A percentile compares a stretch with the other conserved stretches of the same genome.
phyloP scores from a whole-genome alignment of 2,113 vertebrate species.

The Aix galericulata region DNA sequence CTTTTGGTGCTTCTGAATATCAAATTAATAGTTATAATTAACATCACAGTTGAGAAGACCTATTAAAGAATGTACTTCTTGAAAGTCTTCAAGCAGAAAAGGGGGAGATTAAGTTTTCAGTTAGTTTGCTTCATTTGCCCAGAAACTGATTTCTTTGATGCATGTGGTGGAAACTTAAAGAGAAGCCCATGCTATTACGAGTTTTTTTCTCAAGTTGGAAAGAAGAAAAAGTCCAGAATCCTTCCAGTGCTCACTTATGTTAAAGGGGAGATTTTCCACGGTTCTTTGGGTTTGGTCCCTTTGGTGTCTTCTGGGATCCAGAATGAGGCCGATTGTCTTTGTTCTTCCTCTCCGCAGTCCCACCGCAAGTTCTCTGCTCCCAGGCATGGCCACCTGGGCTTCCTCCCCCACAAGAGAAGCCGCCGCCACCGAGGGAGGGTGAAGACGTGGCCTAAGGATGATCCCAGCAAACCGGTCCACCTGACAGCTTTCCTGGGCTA shows the following conservation, averaged over 20 bases:
- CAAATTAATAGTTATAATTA: neutral
- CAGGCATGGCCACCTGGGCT: conserved; percentile 83
- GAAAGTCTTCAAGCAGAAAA: neutral
- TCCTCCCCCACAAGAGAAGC: conserved; percentile 82
- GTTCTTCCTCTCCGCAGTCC: conserved; percentile 54
- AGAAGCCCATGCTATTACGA: neutral
- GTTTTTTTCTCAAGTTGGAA: neutral
- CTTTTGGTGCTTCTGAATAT: neutral
- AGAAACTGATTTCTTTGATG: neutral
- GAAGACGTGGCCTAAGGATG: conserved; percentile 83
- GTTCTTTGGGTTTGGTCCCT: neutral
- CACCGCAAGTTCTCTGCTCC: conserved; percentile 86
- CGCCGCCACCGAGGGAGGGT: conserved; percentile 81
- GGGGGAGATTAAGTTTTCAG: neutral
- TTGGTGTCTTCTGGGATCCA: rapidly evolving
- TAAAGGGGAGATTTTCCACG: rapidly evolving
- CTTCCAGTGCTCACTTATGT: neutral
- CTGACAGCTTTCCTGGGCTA: conserved; percentile 85
- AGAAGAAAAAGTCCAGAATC: neutral
- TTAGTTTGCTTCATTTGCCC: neutral
- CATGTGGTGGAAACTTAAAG: rapidly evolving
- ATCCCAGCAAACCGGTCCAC: conserved; percentile 80
- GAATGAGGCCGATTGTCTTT: neutral
- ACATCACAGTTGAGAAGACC: neutral
- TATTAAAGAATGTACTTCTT: neutral